Evolutionary conservation across 2,113 vertebrate genomes (phyloP).

Genomic region (Plecturocebus donacophilus): DNA sequence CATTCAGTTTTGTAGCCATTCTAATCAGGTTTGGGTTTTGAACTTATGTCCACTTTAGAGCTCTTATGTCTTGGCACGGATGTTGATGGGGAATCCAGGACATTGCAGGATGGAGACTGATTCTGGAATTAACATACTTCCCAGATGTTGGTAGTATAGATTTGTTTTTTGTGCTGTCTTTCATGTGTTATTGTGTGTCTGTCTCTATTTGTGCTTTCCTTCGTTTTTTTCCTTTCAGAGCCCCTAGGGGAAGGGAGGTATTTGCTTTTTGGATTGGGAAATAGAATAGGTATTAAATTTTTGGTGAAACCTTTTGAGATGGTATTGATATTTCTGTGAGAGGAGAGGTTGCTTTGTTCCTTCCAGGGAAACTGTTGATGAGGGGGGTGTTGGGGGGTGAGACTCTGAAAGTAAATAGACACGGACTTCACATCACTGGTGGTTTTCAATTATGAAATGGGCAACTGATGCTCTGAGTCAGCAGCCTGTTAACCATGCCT

Average conservation of each 20-base stretch:
- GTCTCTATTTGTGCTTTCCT: slow-evolving; percentile 20
- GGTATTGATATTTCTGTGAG: not conserved
- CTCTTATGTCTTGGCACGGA: not conserved
- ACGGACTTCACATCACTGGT: slow-evolving; percentile 30
- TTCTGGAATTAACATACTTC: slow-evolving; percentile 24
- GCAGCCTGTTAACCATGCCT: slow-evolving; percentile 71
- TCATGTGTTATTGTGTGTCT: not conserved
- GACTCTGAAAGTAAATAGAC: slow-evolving; percentile 30
- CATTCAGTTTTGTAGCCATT: not conserved
- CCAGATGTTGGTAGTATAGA: slow-evolving; percentile 45
- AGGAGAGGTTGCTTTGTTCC: slow-evolving; percentile 24
- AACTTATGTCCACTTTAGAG: not conserved
- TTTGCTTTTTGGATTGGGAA: slow-evolving; percentile 44
- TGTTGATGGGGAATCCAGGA: not conserved
- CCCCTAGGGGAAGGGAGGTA: not conserved
- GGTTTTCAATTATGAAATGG: slow-evolving; percentile 59
- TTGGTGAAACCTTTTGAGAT: slow-evolving; percentile 38
- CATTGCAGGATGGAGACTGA: not conserved
- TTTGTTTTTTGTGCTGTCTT: slow-evolving; percentile 17
- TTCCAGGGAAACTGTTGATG: not conserved
- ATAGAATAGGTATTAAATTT: slow-evolving; percentile 25
- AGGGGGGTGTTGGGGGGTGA: not conserved
- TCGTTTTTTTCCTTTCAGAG: slow-evolving; percentile 44
- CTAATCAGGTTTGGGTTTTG: not conserved
- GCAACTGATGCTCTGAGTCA: slow-evolving; percentile 50